Evolutionary conservation across 23 tunicate species (phyloP).

Genomic region (Phallusia fumigata): DNA sequence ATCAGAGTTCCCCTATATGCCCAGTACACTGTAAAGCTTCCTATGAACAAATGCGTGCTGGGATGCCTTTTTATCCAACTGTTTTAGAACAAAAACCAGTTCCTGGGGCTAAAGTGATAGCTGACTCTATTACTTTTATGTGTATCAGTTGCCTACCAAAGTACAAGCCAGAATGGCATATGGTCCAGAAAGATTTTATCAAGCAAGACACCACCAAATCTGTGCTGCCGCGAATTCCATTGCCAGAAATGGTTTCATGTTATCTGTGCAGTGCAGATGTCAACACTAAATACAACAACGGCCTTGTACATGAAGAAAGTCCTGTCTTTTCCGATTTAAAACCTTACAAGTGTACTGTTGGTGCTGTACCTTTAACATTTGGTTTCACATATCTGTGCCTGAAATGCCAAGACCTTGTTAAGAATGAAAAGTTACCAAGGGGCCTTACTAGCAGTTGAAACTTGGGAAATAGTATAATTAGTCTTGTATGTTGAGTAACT

Average conservation of each 20-base stretch:
- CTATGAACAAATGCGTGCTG: slow-evolving; percentile 65
- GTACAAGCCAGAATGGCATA: slow-evolving; percentile 52
- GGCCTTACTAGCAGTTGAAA: background rate
- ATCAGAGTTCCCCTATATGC: slow-evolving; percentile 5
- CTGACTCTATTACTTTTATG: slow-evolving; percentile 37
- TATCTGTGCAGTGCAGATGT: slow-evolving; percentile 53
- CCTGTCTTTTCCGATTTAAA: background rate
- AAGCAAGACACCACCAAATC: slow-evolving; percentile 27
- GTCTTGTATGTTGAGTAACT: background rate
- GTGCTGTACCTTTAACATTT: slow-evolving; percentile 41
- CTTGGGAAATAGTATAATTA: background rate
- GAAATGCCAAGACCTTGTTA: slow-evolving; percentile 23
- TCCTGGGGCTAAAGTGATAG: slow-evolving; percentile 26
- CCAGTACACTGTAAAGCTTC: slow-evolving; percentile 60
- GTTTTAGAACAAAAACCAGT: slow-evolving; percentile 12
- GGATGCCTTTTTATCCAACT: slow-evolving; percentile 63
- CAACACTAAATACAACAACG: slow-evolving; percentile 50
- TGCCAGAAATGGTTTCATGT: slow-evolving; percentile 51
- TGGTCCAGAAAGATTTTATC: slow-evolving; percentile 44
- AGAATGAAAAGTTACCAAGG: background rate
- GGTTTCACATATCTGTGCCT: slow-evolving; percentile 60
- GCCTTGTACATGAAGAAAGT: slow-evolving; percentile 31
- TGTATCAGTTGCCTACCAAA: slow-evolving; percentile 64
- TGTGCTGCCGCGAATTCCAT: slow-evolving; percentile 50
- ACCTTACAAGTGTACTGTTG: slow-evolving; percentile 9